A percentile compares a stretch with the other conserved stretches of the same genome.
Evolutionary conservation across 2,797 vertebrate genomes (phyloP).

Genomic region (Rhabdomys pumilio): DNA sequence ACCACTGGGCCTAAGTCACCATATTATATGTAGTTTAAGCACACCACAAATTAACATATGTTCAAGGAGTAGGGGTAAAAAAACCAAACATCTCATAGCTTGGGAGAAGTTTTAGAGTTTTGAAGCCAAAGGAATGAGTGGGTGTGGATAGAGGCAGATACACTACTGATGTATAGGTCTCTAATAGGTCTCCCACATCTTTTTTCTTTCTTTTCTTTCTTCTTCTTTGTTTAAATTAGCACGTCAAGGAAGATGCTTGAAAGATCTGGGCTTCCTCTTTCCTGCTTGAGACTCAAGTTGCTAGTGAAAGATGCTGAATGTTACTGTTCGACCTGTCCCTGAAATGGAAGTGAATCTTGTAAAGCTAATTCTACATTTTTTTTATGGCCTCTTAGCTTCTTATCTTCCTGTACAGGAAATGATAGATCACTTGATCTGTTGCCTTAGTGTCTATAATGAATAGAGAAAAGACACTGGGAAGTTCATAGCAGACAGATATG

Average conservation of each 20-base stretch:
- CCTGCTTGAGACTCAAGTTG: background rate
- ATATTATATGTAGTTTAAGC: background rate
- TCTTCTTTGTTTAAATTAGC: background rate
- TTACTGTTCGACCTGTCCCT: constrained; percentile 69
- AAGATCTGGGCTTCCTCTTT: background rate
- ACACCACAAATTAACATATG: background rate
- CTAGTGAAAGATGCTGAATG: constrained; percentile 67
- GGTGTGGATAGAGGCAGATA: background rate
- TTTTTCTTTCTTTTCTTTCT: no score
- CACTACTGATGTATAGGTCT: background rate
- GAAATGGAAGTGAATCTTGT: constrained; percentile 78
- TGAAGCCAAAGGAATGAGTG: background rate
- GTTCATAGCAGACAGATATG: constrained; percentile 78
- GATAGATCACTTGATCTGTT: constrained; percentile 87
- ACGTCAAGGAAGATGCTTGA: background rate
- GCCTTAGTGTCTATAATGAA: constrained; percentile 85
- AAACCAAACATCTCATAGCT: background rate
- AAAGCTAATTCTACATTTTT: constrained; percentile 85
- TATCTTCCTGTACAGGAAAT: constrained; percentile 83
- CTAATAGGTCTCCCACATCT: background rate
- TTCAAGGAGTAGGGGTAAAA: background rate
- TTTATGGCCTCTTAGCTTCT: constrained; percentile 84
- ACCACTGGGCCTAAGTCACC: background rate
- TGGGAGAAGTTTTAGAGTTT: background rate
- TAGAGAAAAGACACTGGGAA: constrained; percentile 84